Evolutionary conservation across 2,888 invertebrate species (phyloP).

Genomic region (Geophilus truncorum): DNA sequence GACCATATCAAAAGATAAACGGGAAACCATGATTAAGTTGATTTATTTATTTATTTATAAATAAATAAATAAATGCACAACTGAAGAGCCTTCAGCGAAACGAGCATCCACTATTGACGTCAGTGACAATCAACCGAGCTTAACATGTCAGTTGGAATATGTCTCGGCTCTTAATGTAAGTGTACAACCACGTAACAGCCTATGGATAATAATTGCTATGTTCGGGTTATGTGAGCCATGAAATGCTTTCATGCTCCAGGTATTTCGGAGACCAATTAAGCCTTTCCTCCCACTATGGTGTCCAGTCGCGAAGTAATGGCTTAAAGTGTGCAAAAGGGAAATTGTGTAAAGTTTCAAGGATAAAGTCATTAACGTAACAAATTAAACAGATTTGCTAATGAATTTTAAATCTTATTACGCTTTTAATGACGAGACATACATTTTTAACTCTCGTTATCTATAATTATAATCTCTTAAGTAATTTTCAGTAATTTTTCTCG

Average conservation of each 20-base stretch:
- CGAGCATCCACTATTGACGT: neutral
- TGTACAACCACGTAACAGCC: neutral
- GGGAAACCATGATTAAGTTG: too few relatives aligned
- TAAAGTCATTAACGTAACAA: slow-evolving; percentile 14
- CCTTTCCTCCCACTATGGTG: neutral
- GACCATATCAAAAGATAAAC: too few relatives aligned
- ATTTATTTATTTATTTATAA: too few relatives aligned
- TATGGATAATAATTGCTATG: slow-evolving; percentile 18
- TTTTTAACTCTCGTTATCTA: too few relatives aligned
- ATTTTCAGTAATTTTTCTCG: too few relatives aligned
- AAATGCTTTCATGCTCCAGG: slow-evolving; percentile 20
- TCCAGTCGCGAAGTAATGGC: slow-evolving; percentile 11
- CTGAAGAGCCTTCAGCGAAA: too few relatives aligned
- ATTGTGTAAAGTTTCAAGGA: neutral
- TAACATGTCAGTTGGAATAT: slow-evolving; percentile 10
- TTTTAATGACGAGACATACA: too few relatives aligned
- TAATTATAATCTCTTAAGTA: too few relatives aligned
- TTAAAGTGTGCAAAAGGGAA: neutral
- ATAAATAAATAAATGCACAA: too few relatives aligned
- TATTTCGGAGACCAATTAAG: slow-evolving; percentile 14
- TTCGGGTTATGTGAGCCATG: slow-evolving; percentile 13
- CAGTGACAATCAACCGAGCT: neutral
- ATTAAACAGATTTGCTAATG: neutral
- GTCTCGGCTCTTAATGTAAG: neutral
- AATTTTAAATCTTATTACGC: neutral